Percentiles rank a stretch among this genome's conserved stretches.
These are phyloP conservation scores for Oreohelix idahoensis DNA, from an alignment of 1,140 invertebrate genomes.

Conservation along the genomic window DNA sequence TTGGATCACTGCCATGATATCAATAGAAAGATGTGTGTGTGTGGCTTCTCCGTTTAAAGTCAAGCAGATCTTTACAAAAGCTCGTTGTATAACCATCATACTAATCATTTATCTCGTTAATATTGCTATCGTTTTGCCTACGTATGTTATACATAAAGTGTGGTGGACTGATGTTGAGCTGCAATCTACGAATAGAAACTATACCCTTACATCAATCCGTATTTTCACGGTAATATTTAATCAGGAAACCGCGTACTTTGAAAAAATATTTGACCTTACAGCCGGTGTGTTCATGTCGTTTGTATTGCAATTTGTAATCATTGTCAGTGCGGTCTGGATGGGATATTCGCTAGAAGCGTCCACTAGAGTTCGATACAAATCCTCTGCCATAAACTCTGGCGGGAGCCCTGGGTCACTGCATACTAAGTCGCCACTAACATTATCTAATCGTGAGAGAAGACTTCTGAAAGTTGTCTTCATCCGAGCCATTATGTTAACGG, in stretches of 20 bases:
- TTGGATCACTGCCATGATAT: not conserved
- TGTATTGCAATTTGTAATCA: not conserved
- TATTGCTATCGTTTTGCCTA: not conserved
- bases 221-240: not conserved
- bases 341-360: not conserved
- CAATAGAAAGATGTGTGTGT: not conserved
- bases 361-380: not conserved
- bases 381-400: not conserved
- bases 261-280: not conserved
- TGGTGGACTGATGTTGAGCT: not conserved
- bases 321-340: not conserved
- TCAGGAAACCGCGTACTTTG: not conserved
- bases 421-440: not conserved
- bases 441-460: not conserved
- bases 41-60: not conserved
- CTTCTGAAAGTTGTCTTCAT: not conserved
- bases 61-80: not conserved
- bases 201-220: not conserved
- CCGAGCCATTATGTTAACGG: not conserved
- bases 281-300: not conserved
- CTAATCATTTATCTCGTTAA: not conserved
- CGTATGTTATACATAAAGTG: not conserved
- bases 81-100: not conserved
- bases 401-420: not conserved
- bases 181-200: not conserved